These are phyloP conservation scores for Allophyes oxyacanthae DNA, from an alignment of 2,888 invertebrate species.

Conservation along the genomic window DNA sequence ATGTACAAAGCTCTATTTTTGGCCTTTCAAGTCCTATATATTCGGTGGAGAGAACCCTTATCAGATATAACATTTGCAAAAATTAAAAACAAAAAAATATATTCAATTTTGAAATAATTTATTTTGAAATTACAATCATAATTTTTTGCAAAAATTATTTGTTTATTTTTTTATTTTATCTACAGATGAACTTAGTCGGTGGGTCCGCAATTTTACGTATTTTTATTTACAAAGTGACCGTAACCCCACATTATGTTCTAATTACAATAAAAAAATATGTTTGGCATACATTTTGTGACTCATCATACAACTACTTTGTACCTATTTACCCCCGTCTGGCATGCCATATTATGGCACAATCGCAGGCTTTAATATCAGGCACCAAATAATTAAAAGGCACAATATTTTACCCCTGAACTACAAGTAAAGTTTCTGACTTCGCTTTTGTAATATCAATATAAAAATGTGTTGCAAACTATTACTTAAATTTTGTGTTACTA, in stretches of 20 bases:
- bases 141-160: conserved; percentile 53
- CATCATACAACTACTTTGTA: conserved; percentile 82
- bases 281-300: conserved; percentile 89
- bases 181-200: conserved; percentile 82
- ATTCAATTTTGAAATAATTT: background rate
- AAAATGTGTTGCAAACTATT: conserved; percentile 34
- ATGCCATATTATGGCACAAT: conserved; percentile 78
- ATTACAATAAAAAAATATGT: conserved; percentile 78
- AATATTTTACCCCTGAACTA: conserved; percentile 56
- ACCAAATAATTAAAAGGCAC: conserved; percentile 79
- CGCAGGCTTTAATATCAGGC: conserved; percentile 71
- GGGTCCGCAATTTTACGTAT: conserved; percentile 82
- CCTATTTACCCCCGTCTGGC: conserved; percentile 67
- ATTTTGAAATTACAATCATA: conserved; percentile 18
- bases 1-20: conserved; percentile 85
- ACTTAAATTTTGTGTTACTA: conserved; percentile 31
- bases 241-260: conserved; percentile 72
- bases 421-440: conserved; percentile 40
- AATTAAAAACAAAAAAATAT: conserved; percentile 33
- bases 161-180: conserved; percentile 57
- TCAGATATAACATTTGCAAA: conserved; percentile 59
- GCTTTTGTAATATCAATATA: conserved; percentile 51
- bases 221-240: conserved; percentile 75
- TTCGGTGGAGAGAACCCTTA: conserved; percentile 79
- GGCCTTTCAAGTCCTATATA: conserved; percentile 81